Conservation (phyloP, 2,113 vertebrate genomes). For the Notiomystis cincta region DNA sequence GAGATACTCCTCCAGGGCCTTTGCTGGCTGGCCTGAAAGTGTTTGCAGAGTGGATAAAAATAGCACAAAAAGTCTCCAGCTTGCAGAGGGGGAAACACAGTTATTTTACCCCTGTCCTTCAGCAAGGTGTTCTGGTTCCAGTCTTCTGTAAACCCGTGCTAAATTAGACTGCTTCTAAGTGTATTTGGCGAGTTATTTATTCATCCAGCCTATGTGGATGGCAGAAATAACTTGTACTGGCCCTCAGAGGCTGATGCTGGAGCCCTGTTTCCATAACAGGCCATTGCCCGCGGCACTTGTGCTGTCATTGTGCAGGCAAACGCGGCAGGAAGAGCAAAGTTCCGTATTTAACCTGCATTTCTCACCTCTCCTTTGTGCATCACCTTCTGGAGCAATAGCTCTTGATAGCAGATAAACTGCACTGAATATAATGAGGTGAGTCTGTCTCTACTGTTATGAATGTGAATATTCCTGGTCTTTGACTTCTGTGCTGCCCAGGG, state of each 20-base stretch:
- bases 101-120: not conserved
- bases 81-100: not conserved
- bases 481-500: not conserved
- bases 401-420: not conserved
- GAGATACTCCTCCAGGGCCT: not conserved
- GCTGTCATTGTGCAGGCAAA: not conserved
- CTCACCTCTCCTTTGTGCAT: not conserved
- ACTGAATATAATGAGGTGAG: not conserved
- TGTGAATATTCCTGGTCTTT: accelerated
- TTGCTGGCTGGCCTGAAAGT: not conserved
- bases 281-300: accelerated
- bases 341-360: not conserved
- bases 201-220: not conserved
- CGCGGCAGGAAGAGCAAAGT: not conserved
- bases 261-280: not conserved
- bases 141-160: not conserved
- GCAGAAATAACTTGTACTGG: not conserved
- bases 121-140: not conserved
- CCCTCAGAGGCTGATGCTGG: accelerated
- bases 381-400: not conserved
- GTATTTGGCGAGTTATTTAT: not conserved
- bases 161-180: not conserved
- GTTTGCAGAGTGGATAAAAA: not conserved
- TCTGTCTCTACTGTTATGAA: not conserved
- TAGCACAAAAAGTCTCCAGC: not conserved